Evolutionary conservation across 2,797 vertebrate species (phyloP).

Genomic region (Danionella dracula): DNA sequence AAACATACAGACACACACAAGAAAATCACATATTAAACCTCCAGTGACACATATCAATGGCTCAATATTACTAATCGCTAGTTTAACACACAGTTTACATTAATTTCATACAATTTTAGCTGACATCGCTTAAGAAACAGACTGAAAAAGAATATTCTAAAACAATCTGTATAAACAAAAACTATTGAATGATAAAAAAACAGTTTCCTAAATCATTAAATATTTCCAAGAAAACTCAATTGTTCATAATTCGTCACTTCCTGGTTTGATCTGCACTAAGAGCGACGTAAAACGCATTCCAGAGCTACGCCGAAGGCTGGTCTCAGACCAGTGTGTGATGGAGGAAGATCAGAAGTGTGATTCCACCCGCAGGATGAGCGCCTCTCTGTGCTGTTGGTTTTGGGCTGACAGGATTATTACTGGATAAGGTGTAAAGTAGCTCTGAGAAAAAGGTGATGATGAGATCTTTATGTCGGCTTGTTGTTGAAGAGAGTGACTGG

Average conservation of each 20-base stretch:
- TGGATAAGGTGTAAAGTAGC: background rate
- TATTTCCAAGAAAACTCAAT: background rate
- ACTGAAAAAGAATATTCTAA: background rate
- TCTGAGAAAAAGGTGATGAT: background rate
- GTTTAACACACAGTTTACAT: background rate
- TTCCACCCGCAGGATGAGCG: background rate
- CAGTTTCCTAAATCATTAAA: background rate
- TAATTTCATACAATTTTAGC: background rate
- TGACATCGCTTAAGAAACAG: background rate
- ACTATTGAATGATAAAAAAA: no score
- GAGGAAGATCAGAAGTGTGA: constrained; percentile 8
- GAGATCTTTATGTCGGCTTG: background rate
- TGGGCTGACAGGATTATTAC: background rate
- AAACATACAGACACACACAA: background rate
- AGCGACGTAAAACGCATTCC: background rate
- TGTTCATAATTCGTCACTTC: background rate
- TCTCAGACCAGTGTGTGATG: background rate
- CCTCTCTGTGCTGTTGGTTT: background rate
- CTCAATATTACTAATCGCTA: background rate
- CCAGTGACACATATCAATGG: background rate
- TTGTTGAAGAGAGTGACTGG: constrained; percentile 50
- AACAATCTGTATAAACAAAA: background rate
- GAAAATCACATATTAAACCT: background rate
- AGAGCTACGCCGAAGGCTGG: background rate
- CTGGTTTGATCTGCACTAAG: background rate